phyloP scores from a whole-genome alignment of 1,140 invertebrate genomes.

The Diplogasteroides magnus region DNA sequence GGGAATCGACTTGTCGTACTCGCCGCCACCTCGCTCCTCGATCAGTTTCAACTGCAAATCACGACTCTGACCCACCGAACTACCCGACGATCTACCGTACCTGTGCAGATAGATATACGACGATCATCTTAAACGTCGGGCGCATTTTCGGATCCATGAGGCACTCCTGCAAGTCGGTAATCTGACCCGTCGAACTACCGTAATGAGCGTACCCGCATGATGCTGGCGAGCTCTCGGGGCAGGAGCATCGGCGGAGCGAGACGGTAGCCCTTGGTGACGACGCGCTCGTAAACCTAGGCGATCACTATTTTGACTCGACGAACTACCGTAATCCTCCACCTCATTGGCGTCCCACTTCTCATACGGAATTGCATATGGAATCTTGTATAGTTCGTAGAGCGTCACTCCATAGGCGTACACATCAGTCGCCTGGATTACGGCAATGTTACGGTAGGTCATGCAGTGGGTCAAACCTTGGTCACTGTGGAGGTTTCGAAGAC shows the following conservation, averaged over 20 bases:
- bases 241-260: conserved; percentile 17
- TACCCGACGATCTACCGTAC: too few species aligned
- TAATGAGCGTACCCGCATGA: conserved; percentile 3
- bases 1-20: too few species aligned
- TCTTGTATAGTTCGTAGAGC: conserved; percentile 24
- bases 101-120: neutral
- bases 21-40: too few species aligned
- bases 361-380: conserved; percentile 31
- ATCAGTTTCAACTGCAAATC: too few species aligned
- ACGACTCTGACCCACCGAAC: too few species aligned
- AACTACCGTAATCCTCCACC: neutral
- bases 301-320: neutral
- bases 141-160: conserved; percentile 6
- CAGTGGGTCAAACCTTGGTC: conserved; percentile 5
- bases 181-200: neutral
- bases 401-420: conserved; percentile 31
- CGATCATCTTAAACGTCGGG: conserved; percentile 16
- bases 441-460: neutral
- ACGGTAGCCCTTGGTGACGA: conserved; percentile 19
- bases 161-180: neutral
- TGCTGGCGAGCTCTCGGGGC: conserved; percentile 1
- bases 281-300: conserved; percentile 19
- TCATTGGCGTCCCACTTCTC: conserved; percentile 27
- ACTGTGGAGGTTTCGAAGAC: conserved; percentile 29
- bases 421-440: conserved; percentile 31